A percentile compares a stretch with the other conserved stretches of the same genome.
Conservation (phyloP, 2,113 vertebrate genomes). For the Cercocebus atys region DNA sequence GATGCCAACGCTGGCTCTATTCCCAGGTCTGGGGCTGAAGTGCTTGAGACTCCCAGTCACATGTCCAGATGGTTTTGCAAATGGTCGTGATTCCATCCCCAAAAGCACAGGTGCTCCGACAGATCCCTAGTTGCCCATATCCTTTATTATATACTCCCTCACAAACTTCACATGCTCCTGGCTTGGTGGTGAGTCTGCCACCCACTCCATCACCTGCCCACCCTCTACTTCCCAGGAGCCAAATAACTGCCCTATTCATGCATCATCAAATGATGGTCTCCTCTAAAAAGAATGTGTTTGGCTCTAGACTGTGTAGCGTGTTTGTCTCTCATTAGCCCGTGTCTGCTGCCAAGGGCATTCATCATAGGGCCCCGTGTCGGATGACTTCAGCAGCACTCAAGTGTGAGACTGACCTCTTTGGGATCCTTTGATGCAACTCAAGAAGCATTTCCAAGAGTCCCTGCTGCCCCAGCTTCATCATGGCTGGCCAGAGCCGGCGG, state of each 20-base stretch:
- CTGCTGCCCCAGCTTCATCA: background rate
- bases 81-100: background rate
- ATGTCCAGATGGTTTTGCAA: background rate
- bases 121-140: background rate
- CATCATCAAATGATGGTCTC: background rate
- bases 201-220: background rate
- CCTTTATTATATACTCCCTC: too few relatives aligned
- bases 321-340: background rate
- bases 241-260: background rate
- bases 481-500: too few relatives aligned
- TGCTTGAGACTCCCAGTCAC: background rate
- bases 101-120: background rate
- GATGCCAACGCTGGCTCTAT: background rate
- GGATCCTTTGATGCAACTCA: background rate
- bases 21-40: background rate
- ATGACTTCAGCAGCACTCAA: background rate
- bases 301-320: background rate
- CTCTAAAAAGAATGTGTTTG: background rate
- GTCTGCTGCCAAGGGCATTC: background rate
- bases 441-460: background rate
- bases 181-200: background rate
- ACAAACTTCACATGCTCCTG: background rate
- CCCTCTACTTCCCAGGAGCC: too few relatives aligned
- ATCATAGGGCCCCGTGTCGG: background rate
- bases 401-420: background rate